These are phyloP conservation scores for Aporrectodea caliginosa DNA, from an alignment of 1,140 invertebrate species.

Conservation along the genomic window DNA sequence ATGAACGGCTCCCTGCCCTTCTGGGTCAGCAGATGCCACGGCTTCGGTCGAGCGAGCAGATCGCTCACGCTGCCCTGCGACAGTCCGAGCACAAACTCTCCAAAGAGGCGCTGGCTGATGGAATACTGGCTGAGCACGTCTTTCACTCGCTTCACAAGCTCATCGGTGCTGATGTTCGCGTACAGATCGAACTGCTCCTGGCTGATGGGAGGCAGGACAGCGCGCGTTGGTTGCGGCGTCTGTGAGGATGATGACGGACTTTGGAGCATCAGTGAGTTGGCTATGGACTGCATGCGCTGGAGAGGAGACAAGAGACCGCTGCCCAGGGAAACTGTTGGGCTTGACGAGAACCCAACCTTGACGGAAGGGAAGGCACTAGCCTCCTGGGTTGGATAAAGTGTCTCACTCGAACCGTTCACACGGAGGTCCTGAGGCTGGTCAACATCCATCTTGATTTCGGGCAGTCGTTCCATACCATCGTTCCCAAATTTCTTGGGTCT, in stretches of 20 bases:
- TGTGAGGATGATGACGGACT: background rate
- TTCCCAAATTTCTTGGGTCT: background rate
- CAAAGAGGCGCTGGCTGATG: constrained; percentile 95
- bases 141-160: constrained; percentile 89
- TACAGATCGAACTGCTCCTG: constrained; percentile 99
- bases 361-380: constrained; percentile 66
- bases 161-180: constrained; percentile 96
- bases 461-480: background rate
- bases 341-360: background rate
- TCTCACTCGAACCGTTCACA: constrained; percentile 27
- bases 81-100: constrained; percentile 91
- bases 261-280: constrained; percentile 82
- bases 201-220: constrained; percentile 95
- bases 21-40: constrained; percentile 98
- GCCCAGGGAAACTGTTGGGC: background rate
- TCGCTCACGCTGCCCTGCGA: constrained; percentile 86
- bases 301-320: constrained; percentile 70
- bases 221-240: constrained; percentile 78
- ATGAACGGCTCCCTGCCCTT: constrained; percentile 97
- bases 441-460: constrained; percentile 4
- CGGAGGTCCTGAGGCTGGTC: constrained; percentile 77
- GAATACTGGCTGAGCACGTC: constrained; percentile 96
- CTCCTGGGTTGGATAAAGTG: background rate
- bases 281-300: constrained; percentile 95
- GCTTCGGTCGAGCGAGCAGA: constrained; percentile 94